Evolutionary conservation across 2,888 invertebrate species (phyloP).

Genomic region (Aspidiotus rigidus): DNA sequence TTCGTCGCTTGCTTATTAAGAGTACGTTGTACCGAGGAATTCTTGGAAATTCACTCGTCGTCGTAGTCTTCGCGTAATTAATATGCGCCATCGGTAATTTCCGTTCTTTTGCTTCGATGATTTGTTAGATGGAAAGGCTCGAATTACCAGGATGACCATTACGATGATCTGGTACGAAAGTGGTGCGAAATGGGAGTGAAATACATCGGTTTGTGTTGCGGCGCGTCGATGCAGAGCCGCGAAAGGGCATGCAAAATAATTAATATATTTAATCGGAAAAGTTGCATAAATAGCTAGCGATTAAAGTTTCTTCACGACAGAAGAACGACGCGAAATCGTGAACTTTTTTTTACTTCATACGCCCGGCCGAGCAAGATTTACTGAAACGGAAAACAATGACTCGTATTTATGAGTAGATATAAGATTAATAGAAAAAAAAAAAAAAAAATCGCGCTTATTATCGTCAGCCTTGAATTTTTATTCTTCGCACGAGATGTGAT

Average conservation of each 20-base stretch:
- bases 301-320: too few species aligned
- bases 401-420: not conserved
- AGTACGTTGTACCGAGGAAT: not conserved
- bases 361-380: not conserved
- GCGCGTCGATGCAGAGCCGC: slow-evolving; percentile 50
- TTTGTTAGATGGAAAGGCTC: too few species aligned
- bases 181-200: slow-evolving; percentile 75
- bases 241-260: slow-evolving; percentile 6
- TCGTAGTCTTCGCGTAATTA: too few species aligned
- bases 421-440: not conserved
- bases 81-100: too few species aligned
- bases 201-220: slow-evolving; percentile 86
- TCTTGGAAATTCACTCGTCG: too few species aligned
- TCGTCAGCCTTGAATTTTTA: not conserved
- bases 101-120: too few species aligned
- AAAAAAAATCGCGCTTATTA: not conserved
- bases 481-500: not conserved
- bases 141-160: too few species aligned
- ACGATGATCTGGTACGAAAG: slow-evolving; percentile 49
- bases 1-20: not conserved
- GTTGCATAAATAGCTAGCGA: not conserved
- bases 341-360: too few species aligned
- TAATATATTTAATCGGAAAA: slow-evolving; percentile 6
- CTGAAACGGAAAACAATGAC: not conserved
- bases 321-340: too few species aligned